phyloP scores from a whole-genome alignment of 2,888 invertebrate genomes.

The Cheilosia variabilis region DNA sequence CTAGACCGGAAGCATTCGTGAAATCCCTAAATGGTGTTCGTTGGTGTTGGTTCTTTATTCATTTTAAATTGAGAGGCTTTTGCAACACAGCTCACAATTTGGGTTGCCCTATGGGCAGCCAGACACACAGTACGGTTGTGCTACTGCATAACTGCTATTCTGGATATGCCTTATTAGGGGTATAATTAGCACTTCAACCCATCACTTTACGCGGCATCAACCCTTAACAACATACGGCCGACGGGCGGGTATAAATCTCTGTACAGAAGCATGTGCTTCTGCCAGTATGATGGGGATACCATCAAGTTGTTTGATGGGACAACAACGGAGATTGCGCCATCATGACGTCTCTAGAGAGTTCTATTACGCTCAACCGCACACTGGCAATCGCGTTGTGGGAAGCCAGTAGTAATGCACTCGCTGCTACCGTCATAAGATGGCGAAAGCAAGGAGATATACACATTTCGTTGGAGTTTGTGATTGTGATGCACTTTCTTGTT shows the following conservation, averaged over 20 bases:
- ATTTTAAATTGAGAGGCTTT: conserved; percentile 15
- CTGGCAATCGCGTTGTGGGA: not conserved
- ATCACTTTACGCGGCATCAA: not conserved
- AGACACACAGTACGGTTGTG: not conserved
- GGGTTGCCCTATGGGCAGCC: conserved; percentile 7
- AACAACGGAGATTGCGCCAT: conserved; percentile 19
- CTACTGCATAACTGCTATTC: not conserved
- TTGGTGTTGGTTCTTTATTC: conserved; percentile 13
- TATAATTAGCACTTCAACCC: conserved; percentile 38
- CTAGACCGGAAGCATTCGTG: not conserved
- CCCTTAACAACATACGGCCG: not conserved
- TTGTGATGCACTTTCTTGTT: not conserved
- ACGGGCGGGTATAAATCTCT: conserved; percentile 18
- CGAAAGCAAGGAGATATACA: too few relatives aligned
- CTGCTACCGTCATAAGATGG: not conserved
- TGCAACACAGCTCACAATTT: conserved; percentile 8
- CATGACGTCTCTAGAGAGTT: not conserved
- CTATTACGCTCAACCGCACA: not conserved
- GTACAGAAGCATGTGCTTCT: conserved; percentile 5
- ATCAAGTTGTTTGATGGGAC: conserved; percentile 11
- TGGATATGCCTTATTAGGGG: conserved; percentile 17
- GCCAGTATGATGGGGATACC: not conserved
- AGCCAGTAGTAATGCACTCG: conserved; percentile 2
- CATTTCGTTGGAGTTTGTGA: not conserved
- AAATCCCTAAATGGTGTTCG: not conserved